Base-by-base conservation (phyloP, 2,797 vertebrate species). In the Lepus townsendii region DNA sequence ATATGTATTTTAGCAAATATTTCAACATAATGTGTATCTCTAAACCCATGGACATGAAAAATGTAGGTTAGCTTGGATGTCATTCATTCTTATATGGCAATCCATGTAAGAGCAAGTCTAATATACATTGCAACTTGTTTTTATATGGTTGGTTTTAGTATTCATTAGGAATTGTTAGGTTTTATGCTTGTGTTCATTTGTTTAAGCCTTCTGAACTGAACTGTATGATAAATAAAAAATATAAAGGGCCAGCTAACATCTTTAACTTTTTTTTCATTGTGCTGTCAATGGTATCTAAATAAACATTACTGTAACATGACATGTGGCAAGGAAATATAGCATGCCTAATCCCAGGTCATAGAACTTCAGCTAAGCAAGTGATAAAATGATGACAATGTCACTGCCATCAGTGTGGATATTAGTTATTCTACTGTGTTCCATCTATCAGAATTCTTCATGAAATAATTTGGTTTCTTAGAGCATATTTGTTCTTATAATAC, bases 351-450 rank as follows among this genome's bases (percentile, higher is more conserved):
- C 83, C 85, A 80, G 78, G 63, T 60, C 77, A 63, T 60, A 84
- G 35, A 91, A 26, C 26, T 88, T 87, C 52, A 73, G 50, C 50
- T 78, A 90, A 95, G n/a, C 9, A 50, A 93, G 16, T 32, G 20
- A 35, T 71, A 26, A 57, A 57, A 57, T 66, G 83, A 68, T 52
- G 89, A 35, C 4, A 57, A 57, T 93, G 24, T 35, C 76, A 62
- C 13, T 65, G n/a, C 63, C 30, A 90, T 69, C 79, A 78, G 14
- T 26, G 8, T 19, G 60, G 4, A 5, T 26, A n/a, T 19, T 66
- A 88, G 90, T 88, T 91, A 78, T 95, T 88, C 75, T 85, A 13
- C 65, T 68, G 92, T 90, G 69, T 83, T 32, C 30, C 5, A 77
- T 38, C 30, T 83, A 38, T 87, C 38, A 91, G 27, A 94, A 94